Evolutionary conservation across 2,113 vertebrate genomes (phyloP), one percentile per base, ranked within the genome.

Genomic region (Symphodus melops): DNA sequence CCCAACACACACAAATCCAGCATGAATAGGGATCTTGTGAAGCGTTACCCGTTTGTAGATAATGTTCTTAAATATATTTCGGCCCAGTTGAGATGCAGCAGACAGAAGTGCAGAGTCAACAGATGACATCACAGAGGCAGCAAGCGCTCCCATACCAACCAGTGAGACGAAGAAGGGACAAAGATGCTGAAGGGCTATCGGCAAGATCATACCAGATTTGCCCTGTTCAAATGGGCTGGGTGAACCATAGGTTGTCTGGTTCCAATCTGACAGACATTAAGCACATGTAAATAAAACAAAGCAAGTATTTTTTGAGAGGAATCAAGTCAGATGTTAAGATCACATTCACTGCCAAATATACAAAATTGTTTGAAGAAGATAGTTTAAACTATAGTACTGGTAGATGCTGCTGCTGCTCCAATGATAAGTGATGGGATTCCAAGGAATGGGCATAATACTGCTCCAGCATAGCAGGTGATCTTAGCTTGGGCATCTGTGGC

Each of bases 61-160:
- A 72, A 93, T 91, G 85, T 92, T 95, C 75, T 93, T 94, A 76
- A 95, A 95, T 75, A 95, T 88, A 48, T 95, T 95, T 77, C 92
- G 91, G 46, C 92, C 81, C 0, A 95, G 92, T 75, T 93, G 84
- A 52, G 94, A 95, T 7, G 92, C 25, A 0, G 86, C 80, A 0
- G 94, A 94, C 19, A 95, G 89, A 55, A 95, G 92, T 19, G 83
- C 86, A 19, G 95, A 95, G 63, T 95, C 94, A 17, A 91, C 89
- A 2, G 95, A 95, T 37, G 95, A 95, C 94, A 94, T 95, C 0
- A 93, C 81, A 0, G 92, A 89, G 8, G 95, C 94, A 62, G 94
- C 84, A 0, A 95, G 83, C 2, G 93, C 92, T 39, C 94, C 94
- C 53, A 95, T 77, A 2, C 91, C 94, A 3, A 82, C 53, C 8